Evolutionary conservation across 2,113 vertebrate species (phyloP).

Genomic region (Cyanoderma ruficeps): DNA sequence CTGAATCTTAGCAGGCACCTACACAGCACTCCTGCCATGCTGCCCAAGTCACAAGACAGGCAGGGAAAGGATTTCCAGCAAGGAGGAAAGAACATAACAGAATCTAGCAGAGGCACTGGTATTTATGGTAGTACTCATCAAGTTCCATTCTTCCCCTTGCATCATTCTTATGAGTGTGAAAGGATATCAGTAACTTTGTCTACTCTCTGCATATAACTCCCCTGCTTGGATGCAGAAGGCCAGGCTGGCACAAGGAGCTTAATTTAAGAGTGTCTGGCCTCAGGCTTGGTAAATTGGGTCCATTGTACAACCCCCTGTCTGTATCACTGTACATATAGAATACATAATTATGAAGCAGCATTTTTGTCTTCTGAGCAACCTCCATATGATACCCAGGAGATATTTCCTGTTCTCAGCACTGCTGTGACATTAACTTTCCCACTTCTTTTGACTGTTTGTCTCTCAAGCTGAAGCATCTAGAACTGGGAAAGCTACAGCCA

Average conservation of each 20-base stretch:
- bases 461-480: neutral
- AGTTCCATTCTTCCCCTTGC: neutral
- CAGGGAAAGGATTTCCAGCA: neutral
- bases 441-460: slow-evolving; percentile 21
- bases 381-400: neutral
- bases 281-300: neutral
- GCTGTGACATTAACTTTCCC: neutral
- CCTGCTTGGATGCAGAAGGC: neutral
- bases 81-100: neutral
- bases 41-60: neutral
- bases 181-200: neutral
- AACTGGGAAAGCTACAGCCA: neutral
- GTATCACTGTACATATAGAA: neutral
- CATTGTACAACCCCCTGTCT: neutral
- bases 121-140: neutral
- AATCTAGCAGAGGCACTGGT: neutral
- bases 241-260: neutral
- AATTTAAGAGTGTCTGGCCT: neutral
- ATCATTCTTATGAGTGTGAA: neutral
- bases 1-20: neutral
- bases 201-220: neutral
- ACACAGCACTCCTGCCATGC: neutral
- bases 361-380: neutral
- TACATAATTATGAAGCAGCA: neutral
- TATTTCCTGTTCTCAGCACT: neutral